Conservation (phyloP, 2,797 vertebrate species). For the Tapera naevia region DNA sequence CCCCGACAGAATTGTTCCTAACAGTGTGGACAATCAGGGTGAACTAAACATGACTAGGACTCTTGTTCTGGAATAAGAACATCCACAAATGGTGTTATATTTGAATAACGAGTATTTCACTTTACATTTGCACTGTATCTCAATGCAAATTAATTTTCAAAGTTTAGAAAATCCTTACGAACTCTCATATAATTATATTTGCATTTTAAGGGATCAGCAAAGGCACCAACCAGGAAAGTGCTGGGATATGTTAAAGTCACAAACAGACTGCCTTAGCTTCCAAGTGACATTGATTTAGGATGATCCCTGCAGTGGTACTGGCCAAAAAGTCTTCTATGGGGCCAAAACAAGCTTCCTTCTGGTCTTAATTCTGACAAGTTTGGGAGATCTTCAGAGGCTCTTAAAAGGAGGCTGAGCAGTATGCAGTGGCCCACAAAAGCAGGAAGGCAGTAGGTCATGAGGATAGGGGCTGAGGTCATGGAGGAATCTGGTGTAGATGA, state of each 20-base stretch:
- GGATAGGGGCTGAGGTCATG: background rate
- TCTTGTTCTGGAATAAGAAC: background rate
- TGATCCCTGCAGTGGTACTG: background rate
- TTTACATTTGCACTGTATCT: background rate
- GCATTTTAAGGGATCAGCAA: background rate
- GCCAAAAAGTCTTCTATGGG: background rate
- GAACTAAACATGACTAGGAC: background rate
- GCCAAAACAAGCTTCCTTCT: background rate
- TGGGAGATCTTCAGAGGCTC: background rate
- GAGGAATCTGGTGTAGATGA: background rate
- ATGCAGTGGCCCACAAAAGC: background rate
- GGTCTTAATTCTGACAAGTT: background rate
- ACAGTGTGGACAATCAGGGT: background rate
- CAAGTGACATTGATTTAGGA: background rate
- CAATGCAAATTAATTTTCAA: background rate
- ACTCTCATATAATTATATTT: background rate
- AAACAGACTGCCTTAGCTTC: background rate
- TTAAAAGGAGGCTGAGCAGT: background rate
- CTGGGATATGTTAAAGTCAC: background rate
- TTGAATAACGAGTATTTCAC: background rate
- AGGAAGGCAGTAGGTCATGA: background rate
- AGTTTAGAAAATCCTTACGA: background rate
- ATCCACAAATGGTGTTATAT: background rate
- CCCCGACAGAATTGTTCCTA: background rate
- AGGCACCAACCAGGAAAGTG: background rate